These are phyloP conservation scores for Brachypterus glaber DNA, from an alignment of 2,888 invertebrate species.

Conservation along the genomic window DNA sequence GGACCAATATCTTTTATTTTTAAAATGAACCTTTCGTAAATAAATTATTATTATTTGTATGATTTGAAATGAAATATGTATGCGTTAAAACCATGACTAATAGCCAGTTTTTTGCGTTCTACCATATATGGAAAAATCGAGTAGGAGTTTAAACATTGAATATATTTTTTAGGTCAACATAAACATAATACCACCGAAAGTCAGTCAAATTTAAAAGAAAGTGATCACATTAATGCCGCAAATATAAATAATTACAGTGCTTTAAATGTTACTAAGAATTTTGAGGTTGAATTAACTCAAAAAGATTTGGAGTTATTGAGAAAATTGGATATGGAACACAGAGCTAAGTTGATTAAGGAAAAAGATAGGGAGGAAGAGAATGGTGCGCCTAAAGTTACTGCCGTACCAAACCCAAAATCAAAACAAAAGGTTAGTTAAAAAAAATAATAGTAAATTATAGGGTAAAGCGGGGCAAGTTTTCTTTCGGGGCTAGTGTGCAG, in stretches of 20 bases:
- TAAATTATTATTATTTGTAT: too few relatives aligned
- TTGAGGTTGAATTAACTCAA: slow-evolving; percentile 41
- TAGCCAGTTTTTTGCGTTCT: slow-evolving; percentile 2
- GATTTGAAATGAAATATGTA: too few relatives aligned
- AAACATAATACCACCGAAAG: slow-evolving; percentile 5
- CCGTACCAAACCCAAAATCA: slow-evolving; percentile 32
- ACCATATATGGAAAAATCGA: slow-evolving; percentile 3
- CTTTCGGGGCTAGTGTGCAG: too few relatives aligned
- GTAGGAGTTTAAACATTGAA: not conserved
- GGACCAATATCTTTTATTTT: too few relatives aligned
- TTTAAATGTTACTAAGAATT: slow-evolving; percentile 7
- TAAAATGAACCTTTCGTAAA: too few relatives aligned
- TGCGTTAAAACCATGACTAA: slow-evolving; percentile 20
- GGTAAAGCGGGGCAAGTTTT: too few relatives aligned
- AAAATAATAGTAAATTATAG: slow-evolving; percentile 14
- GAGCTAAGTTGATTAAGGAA: slow-evolving; percentile 30
- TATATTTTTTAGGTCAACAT: slow-evolving; percentile 4
- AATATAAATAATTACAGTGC: not conserved
- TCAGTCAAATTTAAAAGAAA: slow-evolving; percentile 2
- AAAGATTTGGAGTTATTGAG: slow-evolving; percentile 43
- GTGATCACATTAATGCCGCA: slow-evolving; percentile 4
- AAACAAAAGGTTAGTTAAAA: slow-evolving; percentile 27
- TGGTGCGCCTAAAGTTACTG: slow-evolving; percentile 16
- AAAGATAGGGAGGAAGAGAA: slow-evolving; percentile 14
- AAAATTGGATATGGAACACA: slow-evolving; percentile 45